Base-by-base conservation (phyloP, 2,888 invertebrate genomes). In the Chouioia cunea region DNA sequence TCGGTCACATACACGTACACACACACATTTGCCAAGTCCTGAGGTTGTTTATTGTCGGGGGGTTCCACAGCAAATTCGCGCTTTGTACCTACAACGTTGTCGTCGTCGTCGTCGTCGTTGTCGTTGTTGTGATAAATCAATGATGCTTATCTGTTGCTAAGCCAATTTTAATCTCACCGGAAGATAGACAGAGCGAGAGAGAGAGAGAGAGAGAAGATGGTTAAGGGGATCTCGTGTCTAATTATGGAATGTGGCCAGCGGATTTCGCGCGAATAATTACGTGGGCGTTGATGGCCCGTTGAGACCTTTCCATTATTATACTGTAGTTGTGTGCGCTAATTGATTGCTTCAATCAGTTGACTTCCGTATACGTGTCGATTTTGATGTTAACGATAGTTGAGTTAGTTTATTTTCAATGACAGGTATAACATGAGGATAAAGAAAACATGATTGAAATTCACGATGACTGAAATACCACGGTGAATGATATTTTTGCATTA, bases 1-100 rank as follows among this genome's bases (percentile, higher is more conserved):
- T 67, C 67, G 67, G 54, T 71, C 63, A 65, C 65, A 56, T 22
- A 46, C 18, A 36, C n/a, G 8, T n/a, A 23, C 52, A 16, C 18
- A 27, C 36, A n/a, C 27, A 12, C 23, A 16, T n/a, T n/a, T n/a
- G n/a, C n/a, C n/a, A 14, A 16, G 47, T 36, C 57, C 27, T 20
- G 18, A 53, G 23, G 63, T 67, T 67, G 67, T 67, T 67, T 67
- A 67, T 67, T 54, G 60, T 58, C 16, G 53, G 15, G 14, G 15
- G n/a, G 2, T 47, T 47, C 2, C 1, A 36, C 36, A 36, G 56
- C 65, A 58, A 53, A 53, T 59, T 59, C 52, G 53, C 66, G 59
- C 66, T 27, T 59, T 58, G 53, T 59, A 22, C 46, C 18, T 10
- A 48, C 47, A 56, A 36, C 2, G 27, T 27, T 27, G 27, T 6